Conservation (phyloP, 2,113 vertebrate species). For the Oreochromis niloticus region DNA sequence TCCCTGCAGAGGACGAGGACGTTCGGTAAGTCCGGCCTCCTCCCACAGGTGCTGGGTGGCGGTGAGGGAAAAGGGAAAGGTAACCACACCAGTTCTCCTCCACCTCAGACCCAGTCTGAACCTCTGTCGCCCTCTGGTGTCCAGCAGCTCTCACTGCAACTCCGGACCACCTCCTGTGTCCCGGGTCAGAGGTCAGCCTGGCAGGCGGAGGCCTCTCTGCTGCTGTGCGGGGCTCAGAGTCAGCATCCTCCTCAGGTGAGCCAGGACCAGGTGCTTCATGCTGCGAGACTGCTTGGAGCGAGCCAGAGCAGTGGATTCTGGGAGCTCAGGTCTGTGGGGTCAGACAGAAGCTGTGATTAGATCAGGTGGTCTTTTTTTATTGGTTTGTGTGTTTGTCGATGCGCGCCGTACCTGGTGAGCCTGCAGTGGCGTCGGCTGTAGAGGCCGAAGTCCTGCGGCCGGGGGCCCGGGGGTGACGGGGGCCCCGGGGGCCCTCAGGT, state of each 20-base stretch:
- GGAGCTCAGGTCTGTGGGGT: neutral
- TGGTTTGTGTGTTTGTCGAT: fast-evolving
- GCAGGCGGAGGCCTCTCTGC: neutral
- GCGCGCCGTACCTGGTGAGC: neutral
- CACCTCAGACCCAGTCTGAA: neutral
- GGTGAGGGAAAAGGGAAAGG: neutral
- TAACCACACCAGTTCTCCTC: neutral
- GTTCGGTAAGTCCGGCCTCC: neutral
- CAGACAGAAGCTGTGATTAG: fast-evolving
- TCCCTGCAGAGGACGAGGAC: neutral
- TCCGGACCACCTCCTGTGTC: neutral
- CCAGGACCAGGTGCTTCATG: constrained; percentile 18
- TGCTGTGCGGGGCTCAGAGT: neutral
- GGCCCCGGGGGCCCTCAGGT: neutral
- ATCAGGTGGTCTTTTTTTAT: neutral
- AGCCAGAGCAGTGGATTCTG: constrained; percentile 14
- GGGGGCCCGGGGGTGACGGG: fast-evolving
- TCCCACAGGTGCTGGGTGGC: neutral
- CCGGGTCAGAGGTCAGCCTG: neutral
- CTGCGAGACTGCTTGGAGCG: neutral
- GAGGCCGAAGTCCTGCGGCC: neutral
- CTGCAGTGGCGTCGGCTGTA: neutral
- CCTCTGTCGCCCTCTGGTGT: neutral
- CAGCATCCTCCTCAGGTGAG: constrained; percentile 44
- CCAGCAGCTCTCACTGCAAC: neutral